These are phyloP conservation scores for Pentalonia nigronervosa DNA, from an alignment of 1,140 invertebrate species.

Conservation along the genomic window DNA sequence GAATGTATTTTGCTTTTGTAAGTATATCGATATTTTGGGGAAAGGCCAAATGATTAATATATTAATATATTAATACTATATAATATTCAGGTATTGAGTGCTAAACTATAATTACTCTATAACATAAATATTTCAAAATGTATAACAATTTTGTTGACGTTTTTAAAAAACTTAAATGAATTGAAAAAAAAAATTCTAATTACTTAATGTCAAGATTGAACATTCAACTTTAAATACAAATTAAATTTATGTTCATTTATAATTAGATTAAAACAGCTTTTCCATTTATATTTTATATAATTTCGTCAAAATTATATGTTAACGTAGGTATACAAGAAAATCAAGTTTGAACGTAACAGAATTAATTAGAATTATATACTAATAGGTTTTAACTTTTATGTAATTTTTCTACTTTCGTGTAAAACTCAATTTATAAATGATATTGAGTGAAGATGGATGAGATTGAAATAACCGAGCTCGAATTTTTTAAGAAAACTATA, in stretches of 20 bases:
- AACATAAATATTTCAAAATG: background rate
- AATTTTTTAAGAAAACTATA: background rate
- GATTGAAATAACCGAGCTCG: background rate
- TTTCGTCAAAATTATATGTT: background rate
- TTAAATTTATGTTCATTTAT: slow-evolving; percentile 6
- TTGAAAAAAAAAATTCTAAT: background rate
- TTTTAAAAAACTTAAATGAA: background rate
- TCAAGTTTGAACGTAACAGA: background rate
- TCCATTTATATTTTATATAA: background rate
- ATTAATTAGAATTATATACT: too few species aligned
- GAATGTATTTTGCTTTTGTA: background rate
- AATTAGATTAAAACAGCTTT: background rate
- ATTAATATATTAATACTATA: background rate
- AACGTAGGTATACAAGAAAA: background rate
- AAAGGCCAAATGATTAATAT: background rate
- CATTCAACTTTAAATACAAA: background rate
- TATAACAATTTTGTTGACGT: background rate
- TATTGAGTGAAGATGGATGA: background rate
- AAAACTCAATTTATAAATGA: background rate
- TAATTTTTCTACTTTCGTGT: background rate
- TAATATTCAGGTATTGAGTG: background rate
- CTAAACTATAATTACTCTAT: background rate
- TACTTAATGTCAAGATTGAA: background rate
- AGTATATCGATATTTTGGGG: background rate
- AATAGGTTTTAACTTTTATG: too few species aligned